Evolutionary conservation across 2,797 vertebrate species (phyloP).

Genomic region (Anguilla megastoma): DNA sequence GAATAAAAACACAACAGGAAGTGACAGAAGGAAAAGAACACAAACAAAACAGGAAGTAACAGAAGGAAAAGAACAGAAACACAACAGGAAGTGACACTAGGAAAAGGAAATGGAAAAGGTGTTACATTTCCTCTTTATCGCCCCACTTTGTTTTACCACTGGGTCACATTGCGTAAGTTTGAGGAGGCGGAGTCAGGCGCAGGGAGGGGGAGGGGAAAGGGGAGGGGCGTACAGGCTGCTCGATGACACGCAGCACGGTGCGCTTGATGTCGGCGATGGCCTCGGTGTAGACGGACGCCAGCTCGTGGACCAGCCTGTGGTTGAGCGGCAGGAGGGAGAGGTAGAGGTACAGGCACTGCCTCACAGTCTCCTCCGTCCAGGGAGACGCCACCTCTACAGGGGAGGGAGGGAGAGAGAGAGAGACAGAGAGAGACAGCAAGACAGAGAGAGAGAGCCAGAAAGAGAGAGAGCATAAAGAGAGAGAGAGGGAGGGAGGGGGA

Average conservation of each 20-base stretch:
- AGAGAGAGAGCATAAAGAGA: neutral
- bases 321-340: slow-evolving; percentile 90
- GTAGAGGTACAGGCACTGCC: slow-evolving; percentile 94
- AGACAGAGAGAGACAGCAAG: neutral
- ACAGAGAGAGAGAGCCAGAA: neutral
- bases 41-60: neutral
- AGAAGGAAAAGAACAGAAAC: neutral
- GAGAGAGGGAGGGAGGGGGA: neutral
- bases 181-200: neutral
- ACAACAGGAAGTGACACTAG: neutral
- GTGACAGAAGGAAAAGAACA: neutral
- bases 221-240: slow-evolving; percentile 80
- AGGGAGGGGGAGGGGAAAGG: no score
- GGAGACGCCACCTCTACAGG: slow-evolving; percentile 87
- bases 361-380: slow-evolving; percentile 93
- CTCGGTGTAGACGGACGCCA: slow-evolving; percentile 92
- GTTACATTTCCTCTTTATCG: neutral
- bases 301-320: slow-evolving; percentile 90
- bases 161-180: neutral
- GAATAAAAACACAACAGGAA: neutral
- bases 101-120: neutral
- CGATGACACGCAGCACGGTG: slow-evolving; percentile 88
- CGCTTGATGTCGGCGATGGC: slow-evolving; percentile 96
- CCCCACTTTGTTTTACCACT: neutral
- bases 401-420: neutral